Evolutionary conservation across 2,113 vertebrate genomes (phyloP), one percentile per base, ranked within the genome.

Genomic region (Sylvietta virens): DNA sequence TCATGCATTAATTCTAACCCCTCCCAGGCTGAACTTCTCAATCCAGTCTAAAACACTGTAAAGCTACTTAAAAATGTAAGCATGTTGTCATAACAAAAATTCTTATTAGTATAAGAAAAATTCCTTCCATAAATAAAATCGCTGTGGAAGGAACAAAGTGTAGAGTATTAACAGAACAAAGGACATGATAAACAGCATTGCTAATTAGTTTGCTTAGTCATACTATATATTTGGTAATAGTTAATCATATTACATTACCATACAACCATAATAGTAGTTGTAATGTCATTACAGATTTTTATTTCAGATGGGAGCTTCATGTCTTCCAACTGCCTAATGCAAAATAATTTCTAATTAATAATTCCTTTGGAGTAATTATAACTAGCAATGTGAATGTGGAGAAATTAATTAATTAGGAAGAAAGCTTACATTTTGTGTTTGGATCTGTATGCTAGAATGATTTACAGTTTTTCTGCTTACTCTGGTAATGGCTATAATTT

Each of bases 261-360:
- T 83, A 74, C 96, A 94, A 83, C 40, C 20, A 1, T 53, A 77
- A 39, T 76, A 53, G 39, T 70, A 66, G 81, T 86, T 93, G 54
- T 71, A 96, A 88, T 81, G 64, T 88, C 71, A 74, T 94, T 88
- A 95, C 8, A 92, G 79, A 78, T 88, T 94, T 93, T 95, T 76
- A 91, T 94, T 92, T 88, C 85, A 93, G 85, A 94, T 86, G 82
- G 42, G 64, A 96, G 40, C 69, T 88, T 85, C 78, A 56, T 33
- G 71, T 94, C 60, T 96, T 94, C 51, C 90, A 78, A 74, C 61
- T 73, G 56, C 76, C 64, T 92, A 86, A 90, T 74, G 81, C 50
- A 94, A 95, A 92, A 90, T 81, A 77, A 92, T 71, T 95, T 94
- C 64, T 94, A 94, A 96, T 96, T 96, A 96, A 95, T 96, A 95